phyloP scores from a whole-genome alignment of 2,797 vertebrate genomes.

The Sorex maritimensis region DNA sequence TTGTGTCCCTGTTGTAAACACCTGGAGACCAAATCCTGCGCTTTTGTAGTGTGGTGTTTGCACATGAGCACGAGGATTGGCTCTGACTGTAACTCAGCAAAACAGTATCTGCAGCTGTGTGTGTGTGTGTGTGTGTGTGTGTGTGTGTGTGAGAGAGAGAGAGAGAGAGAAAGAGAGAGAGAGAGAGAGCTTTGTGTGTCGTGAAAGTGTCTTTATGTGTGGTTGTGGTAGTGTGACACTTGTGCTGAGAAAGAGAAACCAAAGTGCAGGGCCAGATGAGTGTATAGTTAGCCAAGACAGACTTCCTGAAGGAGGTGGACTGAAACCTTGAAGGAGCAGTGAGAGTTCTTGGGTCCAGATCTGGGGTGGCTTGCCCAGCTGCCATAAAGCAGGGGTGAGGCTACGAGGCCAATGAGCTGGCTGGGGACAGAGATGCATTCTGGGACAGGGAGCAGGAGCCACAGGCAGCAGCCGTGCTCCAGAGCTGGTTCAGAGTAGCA shows the following conservation, averaged over 20 bases:
- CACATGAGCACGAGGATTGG: too few relatives aligned
- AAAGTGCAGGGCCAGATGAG: background rate
- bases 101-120: background rate
- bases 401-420: background rate
- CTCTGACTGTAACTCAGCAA: background rate
- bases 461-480: background rate
- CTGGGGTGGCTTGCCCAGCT: background rate
- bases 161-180: background rate
- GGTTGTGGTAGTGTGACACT: conserved; percentile 33
- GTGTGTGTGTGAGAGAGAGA: too few relatives aligned
- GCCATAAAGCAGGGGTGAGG: background rate
- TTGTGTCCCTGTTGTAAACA: conserved; percentile 18
- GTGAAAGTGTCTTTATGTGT: background rate
- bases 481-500: background rate
- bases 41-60: background rate
- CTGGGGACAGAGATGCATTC: background rate
- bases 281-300: background rate
- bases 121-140: background rate
- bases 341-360: background rate
- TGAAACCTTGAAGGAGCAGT: conserved; percentile 43
- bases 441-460: background rate
- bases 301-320: background rate
- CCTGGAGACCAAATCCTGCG: background rate
- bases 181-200: background rate
- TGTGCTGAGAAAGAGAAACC: conserved; percentile 54